Evolutionary conservation across 1,140 invertebrate species (phyloP).

Genomic region (Drosophila tani): DNA sequence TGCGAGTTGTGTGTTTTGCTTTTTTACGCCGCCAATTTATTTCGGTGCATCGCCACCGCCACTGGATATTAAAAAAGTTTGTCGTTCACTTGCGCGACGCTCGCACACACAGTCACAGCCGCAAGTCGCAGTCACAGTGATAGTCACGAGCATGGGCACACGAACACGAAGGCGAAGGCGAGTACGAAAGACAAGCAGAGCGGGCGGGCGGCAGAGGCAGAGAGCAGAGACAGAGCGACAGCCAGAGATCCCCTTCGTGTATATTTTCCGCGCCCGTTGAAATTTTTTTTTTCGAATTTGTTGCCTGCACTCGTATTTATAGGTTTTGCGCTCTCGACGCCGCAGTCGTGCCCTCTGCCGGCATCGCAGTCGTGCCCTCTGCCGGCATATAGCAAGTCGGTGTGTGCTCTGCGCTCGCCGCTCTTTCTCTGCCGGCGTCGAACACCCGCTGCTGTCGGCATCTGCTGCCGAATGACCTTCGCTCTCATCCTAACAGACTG

Average conservation of each 20-base stretch:
- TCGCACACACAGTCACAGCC: conserved; percentile 25
- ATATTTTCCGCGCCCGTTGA: conserved; percentile 9
- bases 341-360: conserved; percentile 19
- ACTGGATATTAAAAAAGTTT: conserved; percentile 41
- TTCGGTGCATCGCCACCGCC: conserved; percentile 27
- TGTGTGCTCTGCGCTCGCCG: not conserved
- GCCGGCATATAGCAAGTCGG: not conserved
- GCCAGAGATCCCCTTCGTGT: conserved; percentile 15
- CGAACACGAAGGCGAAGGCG: conserved; percentile 5
- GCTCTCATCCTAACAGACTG: conserved; percentile 5
- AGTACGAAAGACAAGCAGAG: not conserved
- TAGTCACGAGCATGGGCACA: conserved; percentile 23
- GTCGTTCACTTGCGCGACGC: conserved; percentile 38
- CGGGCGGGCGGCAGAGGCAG: conserved; percentile 19
- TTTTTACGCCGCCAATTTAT: conserved; percentile 22
- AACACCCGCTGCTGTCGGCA: too few relatives aligned
- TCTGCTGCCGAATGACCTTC: conserved; percentile 8
- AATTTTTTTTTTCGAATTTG: conserved; percentile 2
- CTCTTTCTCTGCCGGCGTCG: conserved; percentile 6
- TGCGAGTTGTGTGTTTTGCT: conserved; percentile 7
- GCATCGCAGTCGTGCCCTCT: conserved; percentile 6
- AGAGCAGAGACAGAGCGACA: conserved; percentile 8
- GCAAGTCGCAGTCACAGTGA: conserved; percentile 15
- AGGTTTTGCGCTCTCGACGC: conserved; percentile 15
- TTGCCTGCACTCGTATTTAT: conserved; percentile 17